Evolutionary conservation across 1,140 invertebrate genomes (phyloP), one percentile per base, ranked within the genome.

Genomic region (Globodera ellingtonae): DNA sequence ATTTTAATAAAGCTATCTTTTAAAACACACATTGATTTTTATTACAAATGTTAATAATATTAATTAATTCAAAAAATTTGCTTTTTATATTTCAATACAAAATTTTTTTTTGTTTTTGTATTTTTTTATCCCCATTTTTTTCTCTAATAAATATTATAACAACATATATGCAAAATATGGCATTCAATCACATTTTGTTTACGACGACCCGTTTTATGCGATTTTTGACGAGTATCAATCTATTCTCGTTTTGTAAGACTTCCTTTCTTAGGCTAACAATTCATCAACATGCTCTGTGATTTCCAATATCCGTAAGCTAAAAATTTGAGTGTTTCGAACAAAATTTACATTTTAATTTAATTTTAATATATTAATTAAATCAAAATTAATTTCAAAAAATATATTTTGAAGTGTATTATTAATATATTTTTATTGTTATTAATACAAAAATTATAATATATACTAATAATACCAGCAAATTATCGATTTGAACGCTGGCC

Each of bases 281-380:
- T 52, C 75, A 72, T 83, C 74, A 84, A 78, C 83, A 84, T 52
- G 84, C 78, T 52, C 50, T 80, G 65, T 84, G 84, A 72, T 84
- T 84, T 50, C 85, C 83, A 44, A 83, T 79, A 66, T 81, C 83
- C 70, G 84, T 84, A n/a, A 84, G 73, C 62, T 67, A 47, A 13
- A 13, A 65, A 0, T 21, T 65, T 21, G 59, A 3, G 59, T 65
- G 13, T 13, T 65, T 65, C 24, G 24, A 13, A 15, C 59, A 21
- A 65, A 65, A 65, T 15, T 21, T 15, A 65, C 24, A 24, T 65
- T 65, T 62, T 15, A 65, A 13, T 13, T 21, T 65, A 13, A 65
- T 35, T 35, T 35, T 35, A 35, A 35, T 3, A 35, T 35, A 35
- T 35, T 35, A 35, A 35, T 35, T 35, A 35, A 35, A 35, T 35